phyloP scores from a whole-genome alignment of 2,888 invertebrate species.

The Cryptocheilus praepositus region DNA sequence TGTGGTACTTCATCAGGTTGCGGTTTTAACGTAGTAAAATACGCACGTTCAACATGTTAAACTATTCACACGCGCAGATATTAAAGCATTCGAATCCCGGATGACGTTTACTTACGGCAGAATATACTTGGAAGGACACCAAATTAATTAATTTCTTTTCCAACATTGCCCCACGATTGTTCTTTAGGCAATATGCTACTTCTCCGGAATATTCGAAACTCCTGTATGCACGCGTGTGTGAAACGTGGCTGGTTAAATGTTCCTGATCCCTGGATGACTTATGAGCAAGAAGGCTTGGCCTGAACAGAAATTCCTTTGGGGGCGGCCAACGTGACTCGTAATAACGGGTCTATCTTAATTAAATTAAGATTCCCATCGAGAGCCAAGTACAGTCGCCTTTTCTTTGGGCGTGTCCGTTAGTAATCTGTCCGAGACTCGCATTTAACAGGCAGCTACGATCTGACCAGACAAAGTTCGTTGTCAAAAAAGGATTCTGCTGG shows the following conservation, averaged over 20 bases:
- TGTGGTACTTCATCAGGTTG: too few species aligned
- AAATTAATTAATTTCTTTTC: too few species aligned
- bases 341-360: conserved; percentile 70
- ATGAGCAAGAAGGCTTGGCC: conserved; percentile 27
- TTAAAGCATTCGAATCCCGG: too few species aligned
- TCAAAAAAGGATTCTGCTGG: neutral
- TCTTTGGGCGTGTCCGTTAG: conserved; percentile 57
- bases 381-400: conserved; percentile 22
- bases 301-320: conserved; percentile 51
- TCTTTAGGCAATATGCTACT: too few species aligned
- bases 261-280: conserved; percentile 40
- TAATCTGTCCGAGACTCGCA: conserved; percentile 14
- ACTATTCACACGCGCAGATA: too few species aligned
- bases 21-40: too few species aligned
- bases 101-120: too few species aligned
- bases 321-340: conserved; percentile 50
- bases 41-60: too few species aligned
- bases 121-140: too few species aligned
- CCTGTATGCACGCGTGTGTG: too few species aligned
- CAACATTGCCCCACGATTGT: too few species aligned
- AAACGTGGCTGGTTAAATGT: neutral
- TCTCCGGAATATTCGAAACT: too few species aligned
- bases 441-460: conserved; percentile 28
- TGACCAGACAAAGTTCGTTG: conserved; percentile 24
- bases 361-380: conserved; percentile 70